Conservation (phyloP, 2,797 vertebrate genomes). For the Zonotrichia albicollis region DNA sequence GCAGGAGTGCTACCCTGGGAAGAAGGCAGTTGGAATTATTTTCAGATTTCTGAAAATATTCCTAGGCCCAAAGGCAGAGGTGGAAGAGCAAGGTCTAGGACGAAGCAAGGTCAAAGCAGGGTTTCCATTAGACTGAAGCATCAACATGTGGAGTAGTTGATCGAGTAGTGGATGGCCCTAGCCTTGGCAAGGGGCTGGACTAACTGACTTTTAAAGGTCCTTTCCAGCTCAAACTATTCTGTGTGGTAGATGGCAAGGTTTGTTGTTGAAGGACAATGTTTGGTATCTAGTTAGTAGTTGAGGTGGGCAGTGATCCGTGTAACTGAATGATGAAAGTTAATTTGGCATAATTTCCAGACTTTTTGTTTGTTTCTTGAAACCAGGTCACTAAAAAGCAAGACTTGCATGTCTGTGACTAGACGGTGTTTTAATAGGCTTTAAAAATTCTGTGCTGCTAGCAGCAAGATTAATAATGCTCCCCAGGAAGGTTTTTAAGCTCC, state of each 20-base stretch:
- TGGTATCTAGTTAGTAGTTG: neutral
- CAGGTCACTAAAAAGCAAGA: neutral
- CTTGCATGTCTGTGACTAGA: neutral
- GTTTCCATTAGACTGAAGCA: constrained; percentile 3
- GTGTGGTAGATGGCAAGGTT: neutral
- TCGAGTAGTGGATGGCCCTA: neutral
- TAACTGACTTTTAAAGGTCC: neutral
- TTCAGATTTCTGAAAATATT: constrained; percentile 25
- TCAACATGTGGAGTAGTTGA: neutral
- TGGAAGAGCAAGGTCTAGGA: neutral
- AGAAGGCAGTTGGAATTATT: neutral
- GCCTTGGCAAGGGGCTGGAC: neutral
- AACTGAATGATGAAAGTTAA: neutral
- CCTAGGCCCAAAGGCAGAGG: neutral
- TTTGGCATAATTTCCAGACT: neutral
- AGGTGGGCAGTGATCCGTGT: neutral
- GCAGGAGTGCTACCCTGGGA: neutral
- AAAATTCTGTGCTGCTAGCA: neutral
- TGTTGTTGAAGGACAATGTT: neutral
- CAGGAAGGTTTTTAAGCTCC: constrained; percentile 23
- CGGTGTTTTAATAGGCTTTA: neutral
- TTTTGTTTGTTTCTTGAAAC: constrained; percentile 22
- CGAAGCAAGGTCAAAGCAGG: constrained; percentile 5
- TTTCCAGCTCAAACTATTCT: neutral
- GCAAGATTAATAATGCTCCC: constrained; percentile 15